Conservation (phyloP, 1,140 invertebrate species). For the Trichonephila clavata region DNA sequence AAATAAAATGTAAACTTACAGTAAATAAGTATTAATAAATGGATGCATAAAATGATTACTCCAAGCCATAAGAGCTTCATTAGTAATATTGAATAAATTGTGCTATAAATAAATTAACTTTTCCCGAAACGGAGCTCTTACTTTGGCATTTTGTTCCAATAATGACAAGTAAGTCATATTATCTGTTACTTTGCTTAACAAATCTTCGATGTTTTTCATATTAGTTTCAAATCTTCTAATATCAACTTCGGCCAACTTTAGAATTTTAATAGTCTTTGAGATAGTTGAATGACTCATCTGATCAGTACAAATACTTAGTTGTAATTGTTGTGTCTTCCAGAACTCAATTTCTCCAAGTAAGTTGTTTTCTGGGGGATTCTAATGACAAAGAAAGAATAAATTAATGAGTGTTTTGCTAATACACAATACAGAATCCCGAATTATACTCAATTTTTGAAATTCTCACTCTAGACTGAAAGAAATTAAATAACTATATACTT, state of each 20-base stretch:
- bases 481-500: too few relatives aligned
- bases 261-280: slow-evolving; percentile 18
- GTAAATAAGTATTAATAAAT: too few relatives aligned
- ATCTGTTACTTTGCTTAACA: background rate
- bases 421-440: too few relatives aligned
- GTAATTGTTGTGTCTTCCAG: slow-evolving; percentile 35
- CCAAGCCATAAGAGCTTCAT: too few relatives aligned
- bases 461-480: too few relatives aligned
- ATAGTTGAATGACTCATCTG: slow-evolving; percentile 29
- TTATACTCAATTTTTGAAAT: too few relatives aligned
- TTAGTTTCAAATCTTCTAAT: background rate
- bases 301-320: slow-evolving; percentile 12
- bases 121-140: background rate
- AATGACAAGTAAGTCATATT: slow-evolving; percentile 11
- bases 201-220: background rate
- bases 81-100: too few relatives aligned
- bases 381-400: background rate
- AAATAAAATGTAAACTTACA: too few relatives aligned
- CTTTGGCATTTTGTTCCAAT: slow-evolving; percentile 10
- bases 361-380: background rate
- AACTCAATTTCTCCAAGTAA: slow-evolving; percentile 41
- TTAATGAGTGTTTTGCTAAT: too few relatives aligned
- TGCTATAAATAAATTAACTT: too few relatives aligned
- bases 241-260: background rate
- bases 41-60: too few relatives aligned